These are phyloP conservation scores for Alfaro cultratus DNA, from an alignment of 2,797 vertebrate species.

Conservation along the genomic window DNA sequence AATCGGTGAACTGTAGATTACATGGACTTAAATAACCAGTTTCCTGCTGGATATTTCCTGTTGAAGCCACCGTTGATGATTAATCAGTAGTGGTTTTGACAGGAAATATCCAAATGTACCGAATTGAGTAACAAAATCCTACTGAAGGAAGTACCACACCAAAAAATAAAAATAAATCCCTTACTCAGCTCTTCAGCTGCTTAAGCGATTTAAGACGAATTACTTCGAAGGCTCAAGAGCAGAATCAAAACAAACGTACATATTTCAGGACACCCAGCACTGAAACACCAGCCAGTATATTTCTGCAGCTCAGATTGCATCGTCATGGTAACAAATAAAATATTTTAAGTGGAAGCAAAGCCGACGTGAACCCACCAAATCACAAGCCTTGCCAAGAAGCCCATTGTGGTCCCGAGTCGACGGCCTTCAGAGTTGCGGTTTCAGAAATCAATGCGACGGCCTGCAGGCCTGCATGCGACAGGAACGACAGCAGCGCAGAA, in stretches of 20 bases:
- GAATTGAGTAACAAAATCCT: background rate
- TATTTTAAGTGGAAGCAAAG: constrained; percentile 40
- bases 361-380: constrained; percentile 28
- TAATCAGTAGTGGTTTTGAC: background rate
- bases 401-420: constrained; percentile 45
- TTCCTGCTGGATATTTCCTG: background rate
- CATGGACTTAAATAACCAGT: background rate
- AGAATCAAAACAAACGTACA: constrained; percentile 24
- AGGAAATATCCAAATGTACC: background rate
- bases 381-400: constrained; percentile 37
- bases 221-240: constrained; percentile 1
- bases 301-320: constrained; percentile 47
- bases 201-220: background rate
- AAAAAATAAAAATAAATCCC: background rate
- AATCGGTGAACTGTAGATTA: background rate
- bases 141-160: constrained; percentile 7
- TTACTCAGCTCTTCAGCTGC: background rate
- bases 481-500: constrained; percentile 64
- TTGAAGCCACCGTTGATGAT: background rate
- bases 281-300: constrained; percentile 36
- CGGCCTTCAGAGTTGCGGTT: constrained; percentile 59
- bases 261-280: constrained; percentile 35
- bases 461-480: constrained; percentile 49
- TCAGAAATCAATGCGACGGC: constrained; percentile 67
- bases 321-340: constrained; percentile 12